Evolutionary conservation across 1,140 invertebrate species (phyloP).

Genomic region (Sesamia nonagrioides): DNA sequence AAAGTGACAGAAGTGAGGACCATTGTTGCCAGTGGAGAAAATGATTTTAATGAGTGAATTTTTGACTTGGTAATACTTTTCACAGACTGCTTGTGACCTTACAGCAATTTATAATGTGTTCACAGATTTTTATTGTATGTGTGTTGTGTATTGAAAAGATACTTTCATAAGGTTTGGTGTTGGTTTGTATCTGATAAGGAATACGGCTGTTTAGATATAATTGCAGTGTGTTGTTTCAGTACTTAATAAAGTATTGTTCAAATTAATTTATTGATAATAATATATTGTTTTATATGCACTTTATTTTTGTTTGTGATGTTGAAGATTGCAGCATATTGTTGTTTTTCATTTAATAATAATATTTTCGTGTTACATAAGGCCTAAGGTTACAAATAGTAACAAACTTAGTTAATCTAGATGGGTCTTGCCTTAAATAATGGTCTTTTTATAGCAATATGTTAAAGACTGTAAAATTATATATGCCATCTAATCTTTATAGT

Average conservation of each 20-base stretch:
- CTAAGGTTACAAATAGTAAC: slow-evolving; percentile 29
- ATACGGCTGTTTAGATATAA: slow-evolving; percentile 13
- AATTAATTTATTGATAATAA: slow-evolving; percentile 50
- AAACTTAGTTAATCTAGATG: slow-evolving; percentile 5
- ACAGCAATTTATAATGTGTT: slow-evolving; percentile 56
- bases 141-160: slow-evolving; percentile 56
- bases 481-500: slow-evolving; percentile 40
- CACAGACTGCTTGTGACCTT: slow-evolving; percentile 53
- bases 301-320: slow-evolving; percentile 54
- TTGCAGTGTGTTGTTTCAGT: slow-evolving; percentile 45
- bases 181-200: slow-evolving; percentile 21
- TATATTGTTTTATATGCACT: slow-evolving; percentile 53
- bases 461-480: slow-evolving; percentile 43
- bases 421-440: slow-evolving; percentile 34
- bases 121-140: slow-evolving; percentile 55
- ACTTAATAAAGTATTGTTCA: slow-evolving; percentile 58
- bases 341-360: slow-evolving; percentile 36
- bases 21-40: slow-evolving; percentile 67
- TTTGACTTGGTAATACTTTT: slow-evolving; percentile 40
- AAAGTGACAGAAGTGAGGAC: slow-evolving; percentile 76
- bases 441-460: slow-evolving; percentile 32
- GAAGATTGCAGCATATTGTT: slow-evolving; percentile 45
- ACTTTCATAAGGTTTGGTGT: slow-evolving; percentile 35
- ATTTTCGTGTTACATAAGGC: slow-evolving; percentile 33
- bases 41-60: slow-evolving; percentile 54